These are phyloP conservation scores for Sinopyrophorus schimmeli DNA, from an alignment of 2,888 invertebrate species.

Conservation along the genomic window DNA sequence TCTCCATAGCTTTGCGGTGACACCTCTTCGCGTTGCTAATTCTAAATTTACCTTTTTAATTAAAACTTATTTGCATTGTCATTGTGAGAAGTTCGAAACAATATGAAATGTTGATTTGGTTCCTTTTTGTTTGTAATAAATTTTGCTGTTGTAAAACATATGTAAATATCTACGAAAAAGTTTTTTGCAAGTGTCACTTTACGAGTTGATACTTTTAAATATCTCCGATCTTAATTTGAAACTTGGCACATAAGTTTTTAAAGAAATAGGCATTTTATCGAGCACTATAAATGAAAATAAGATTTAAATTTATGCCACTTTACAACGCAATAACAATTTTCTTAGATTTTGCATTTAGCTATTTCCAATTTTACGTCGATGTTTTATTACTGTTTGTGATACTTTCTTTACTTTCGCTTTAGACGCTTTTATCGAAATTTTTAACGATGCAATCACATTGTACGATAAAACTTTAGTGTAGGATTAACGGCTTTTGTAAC, in stretches of 20 bases:
- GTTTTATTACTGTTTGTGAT: conserved; percentile 16
- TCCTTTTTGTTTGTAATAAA: too few relatives aligned
- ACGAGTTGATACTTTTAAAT: not conserved
- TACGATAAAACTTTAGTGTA: conserved; percentile 5
- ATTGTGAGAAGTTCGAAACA: too few relatives aligned
- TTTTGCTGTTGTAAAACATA: too few relatives aligned
- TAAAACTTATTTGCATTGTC: conserved; percentile 18
- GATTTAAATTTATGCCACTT: conserved; percentile 9
- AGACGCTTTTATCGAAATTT: conserved; percentile 10
- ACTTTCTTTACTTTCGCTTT: conserved; percentile 4
- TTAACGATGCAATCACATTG: conserved; percentile 7
- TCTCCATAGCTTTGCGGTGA: conserved; percentile 20
- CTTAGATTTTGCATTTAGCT: conserved; percentile 15
- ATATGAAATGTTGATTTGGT: too few relatives aligned
- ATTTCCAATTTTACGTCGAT: conserved; percentile 15
- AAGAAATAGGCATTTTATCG: conserved; percentile 11
- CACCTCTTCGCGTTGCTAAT: conserved; percentile 7
- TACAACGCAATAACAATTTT: conserved; percentile 15
- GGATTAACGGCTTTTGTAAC: conserved; percentile 2
- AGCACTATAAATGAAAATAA: conserved; percentile 1
- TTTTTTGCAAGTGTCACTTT: too few relatives aligned
- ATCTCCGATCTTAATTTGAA: not conserved
- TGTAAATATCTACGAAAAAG: too few relatives aligned
- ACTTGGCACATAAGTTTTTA: not conserved
- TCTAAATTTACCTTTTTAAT: conserved; percentile 14